Conservation (phyloP, 1,140 invertebrate genomes). For the Paraescarpia echinospica region DNA sequence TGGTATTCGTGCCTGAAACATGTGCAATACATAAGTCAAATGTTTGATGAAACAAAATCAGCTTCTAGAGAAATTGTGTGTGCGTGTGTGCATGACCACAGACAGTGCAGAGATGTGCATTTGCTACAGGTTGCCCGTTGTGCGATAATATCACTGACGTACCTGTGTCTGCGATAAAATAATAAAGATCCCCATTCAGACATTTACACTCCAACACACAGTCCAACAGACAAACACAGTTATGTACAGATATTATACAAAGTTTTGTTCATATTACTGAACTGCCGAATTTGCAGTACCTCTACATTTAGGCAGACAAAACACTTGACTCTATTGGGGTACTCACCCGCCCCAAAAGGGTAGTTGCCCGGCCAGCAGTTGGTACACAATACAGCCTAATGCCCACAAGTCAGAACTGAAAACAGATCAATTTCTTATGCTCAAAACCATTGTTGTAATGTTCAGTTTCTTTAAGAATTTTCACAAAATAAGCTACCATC, state of each 20-base stretch:
- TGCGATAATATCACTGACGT: too few species aligned
- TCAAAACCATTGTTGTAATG: neutral
- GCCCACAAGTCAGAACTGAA: conserved; percentile 95
- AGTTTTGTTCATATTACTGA: neutral
- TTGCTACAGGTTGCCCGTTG: too few species aligned
- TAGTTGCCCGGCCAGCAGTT: conserved; percentile 90
- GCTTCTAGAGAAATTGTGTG: neutral
- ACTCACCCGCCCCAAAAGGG: conserved; percentile 81
- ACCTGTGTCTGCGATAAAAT: too few species aligned
- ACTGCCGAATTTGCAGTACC: neutral
- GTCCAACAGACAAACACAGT: neutral
- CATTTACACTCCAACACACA: neutral
- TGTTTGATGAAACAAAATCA: conserved; percentile 13
- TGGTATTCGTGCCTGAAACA: conserved; percentile 83
- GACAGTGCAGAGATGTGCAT: too few species aligned
- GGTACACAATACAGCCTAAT: conserved; percentile 94
- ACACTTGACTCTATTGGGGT: neutral
- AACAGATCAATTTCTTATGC: conserved; percentile 17
- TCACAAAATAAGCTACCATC: too few species aligned
- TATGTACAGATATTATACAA: neutral
- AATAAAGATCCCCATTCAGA: too few species aligned
- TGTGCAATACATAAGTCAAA: neutral
- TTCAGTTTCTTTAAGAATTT: neutral
- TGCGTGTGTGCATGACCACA: too few species aligned
- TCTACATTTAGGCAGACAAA: neutral